Evolutionary conservation across 2,888 invertebrate species (phyloP).

Genomic region (Meganola albula): DNA sequence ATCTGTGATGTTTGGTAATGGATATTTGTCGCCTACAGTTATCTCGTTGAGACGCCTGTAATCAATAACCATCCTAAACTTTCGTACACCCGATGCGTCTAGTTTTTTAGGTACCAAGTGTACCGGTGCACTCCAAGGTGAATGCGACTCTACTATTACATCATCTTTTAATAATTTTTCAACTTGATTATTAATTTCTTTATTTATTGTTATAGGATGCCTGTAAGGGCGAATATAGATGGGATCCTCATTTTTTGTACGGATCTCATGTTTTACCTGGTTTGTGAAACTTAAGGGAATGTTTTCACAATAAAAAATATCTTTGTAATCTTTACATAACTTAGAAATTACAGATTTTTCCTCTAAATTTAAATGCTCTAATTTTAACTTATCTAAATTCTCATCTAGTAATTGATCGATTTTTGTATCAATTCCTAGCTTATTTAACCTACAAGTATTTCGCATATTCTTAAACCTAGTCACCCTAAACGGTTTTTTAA

Average conservation of each 20-base stretch:
- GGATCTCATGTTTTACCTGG: slow-evolving; percentile 34
- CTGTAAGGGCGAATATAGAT: not conserved
- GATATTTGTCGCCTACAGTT: slow-evolving; percentile 13
- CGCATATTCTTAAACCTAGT: not conserved
- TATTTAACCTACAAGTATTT: not conserved
- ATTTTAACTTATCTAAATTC: slow-evolving; percentile 12
- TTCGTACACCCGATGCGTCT: slow-evolving; percentile 2
- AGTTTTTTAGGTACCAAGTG: slow-evolving; percentile 2
- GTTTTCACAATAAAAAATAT: slow-evolving; percentile 30
- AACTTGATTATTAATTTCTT: slow-evolving; percentile 2
- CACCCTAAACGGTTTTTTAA: not conserved
- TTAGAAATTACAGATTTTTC: slow-evolving; percentile 19
- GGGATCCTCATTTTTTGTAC: not conserved
- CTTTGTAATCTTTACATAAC: slow-evolving; percentile 23
- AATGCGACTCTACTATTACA: slow-evolving; percentile 1
- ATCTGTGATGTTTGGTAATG: slow-evolving; percentile 18
- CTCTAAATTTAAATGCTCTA: slow-evolving; percentile 25
- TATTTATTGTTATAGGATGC: not conserved
- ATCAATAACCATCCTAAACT: slow-evolving; percentile 36
- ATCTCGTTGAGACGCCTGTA: slow-evolving; percentile 31
- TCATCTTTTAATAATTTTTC: not conserved
- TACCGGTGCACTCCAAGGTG: slow-evolving; percentile 1
- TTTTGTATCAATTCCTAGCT: too few species aligned
- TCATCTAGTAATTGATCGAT: slow-evolving; percentile 2
- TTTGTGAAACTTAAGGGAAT: slow-evolving; percentile 23